phyloP scores from a whole-genome alignment of 1,140 invertebrate species.

The Calliphora vicina region DNA sequence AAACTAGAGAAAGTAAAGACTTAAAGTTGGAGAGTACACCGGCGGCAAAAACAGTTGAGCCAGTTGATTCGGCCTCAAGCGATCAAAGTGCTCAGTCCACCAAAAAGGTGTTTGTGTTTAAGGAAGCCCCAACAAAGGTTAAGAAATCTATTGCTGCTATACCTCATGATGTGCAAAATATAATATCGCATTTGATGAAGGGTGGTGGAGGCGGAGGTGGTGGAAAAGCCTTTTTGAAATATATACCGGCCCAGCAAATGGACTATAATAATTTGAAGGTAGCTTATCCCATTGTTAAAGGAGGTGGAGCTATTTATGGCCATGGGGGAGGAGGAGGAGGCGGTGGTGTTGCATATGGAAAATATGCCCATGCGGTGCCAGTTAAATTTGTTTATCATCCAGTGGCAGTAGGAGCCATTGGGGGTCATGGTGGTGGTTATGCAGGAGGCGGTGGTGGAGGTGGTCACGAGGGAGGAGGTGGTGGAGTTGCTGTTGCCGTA shows the following conservation, averaged over 20 bases:
- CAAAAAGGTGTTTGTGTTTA: constrained; percentile 52
- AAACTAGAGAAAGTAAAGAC: not conserved
- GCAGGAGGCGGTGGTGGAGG: not conserved
- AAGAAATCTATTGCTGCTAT: constrained; percentile 50
- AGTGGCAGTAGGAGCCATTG: not conserved
- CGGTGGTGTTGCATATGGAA: constrained; percentile 5
- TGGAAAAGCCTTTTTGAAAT: constrained; percentile 57
- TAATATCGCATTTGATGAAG: constrained; percentile 52
- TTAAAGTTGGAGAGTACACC: not conserved
- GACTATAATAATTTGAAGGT: constrained; percentile 48
- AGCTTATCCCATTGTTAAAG: constrained; percentile 42
- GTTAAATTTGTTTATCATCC: constrained; percentile 6
- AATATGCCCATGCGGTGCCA: not conserved
- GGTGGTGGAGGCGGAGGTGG: constrained; percentile 45
- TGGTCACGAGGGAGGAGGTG: not conserved
- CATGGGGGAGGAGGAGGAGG: not conserved
- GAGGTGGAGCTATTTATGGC: not conserved
- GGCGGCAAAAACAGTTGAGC: not conserved
- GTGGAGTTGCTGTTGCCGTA: too few species aligned
- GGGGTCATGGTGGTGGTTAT: constrained; percentile 1
- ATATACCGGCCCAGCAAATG: constrained; percentile 48
- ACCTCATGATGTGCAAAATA: constrained; percentile 58
- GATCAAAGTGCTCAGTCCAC: constrained; percentile 45
- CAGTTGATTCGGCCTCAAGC: not conserved
- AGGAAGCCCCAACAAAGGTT: constrained; percentile 46